Base-by-base conservation (phyloP, 2,888 invertebrate species). In the Mythimna albipuncta region DNA sequence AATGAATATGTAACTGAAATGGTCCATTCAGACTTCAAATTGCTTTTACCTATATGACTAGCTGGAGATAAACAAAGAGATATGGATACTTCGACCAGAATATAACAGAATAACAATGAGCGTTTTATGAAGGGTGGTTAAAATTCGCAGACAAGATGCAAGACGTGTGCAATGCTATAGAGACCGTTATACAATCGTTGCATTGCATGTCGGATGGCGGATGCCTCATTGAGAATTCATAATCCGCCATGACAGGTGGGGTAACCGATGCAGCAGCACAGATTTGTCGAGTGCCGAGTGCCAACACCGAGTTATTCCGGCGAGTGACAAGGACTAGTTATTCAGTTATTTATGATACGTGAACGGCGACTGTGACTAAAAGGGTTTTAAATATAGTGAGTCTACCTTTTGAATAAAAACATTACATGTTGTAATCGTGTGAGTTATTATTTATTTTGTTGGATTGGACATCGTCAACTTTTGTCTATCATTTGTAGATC, bases 101-200 rank as follows among this genome's bases (percentile, higher is more conserved):
- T 66, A 63, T 54, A 32, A 41, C 11, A 54, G 16, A 62, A 65
- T 63, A 79, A 67, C 74, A 61, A 55, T 64, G 50, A 19, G 55
- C 11, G 59, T 44, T 73, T 79, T 67, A 79, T 54, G 0, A 35
- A n/a, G 44, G 47, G 59, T 41, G 61, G 41, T 79, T 64, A 55
- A 55, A 72, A 67, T 79, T 59, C 63, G n/a, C 65, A 77, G 66
- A 79, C 77, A 44, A 55, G n/a, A 61, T 73, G 41, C 59, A 38
- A 79, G 80, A 79, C 75, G 59, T 50, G 47, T 78, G 64, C 66
- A 64, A 11, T 44, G 79, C 57, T 65, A 32, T 79, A 55, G 9
- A 68, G 13, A 26, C 52, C 16, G 74, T 35, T 74, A 58, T 54
- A 69, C 26, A 57, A 65, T 74, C 80, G 61, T 67, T 67, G 74